Conservation (phyloP, 2,113 vertebrate species). For the Dasyurus viverrinus region DNA sequence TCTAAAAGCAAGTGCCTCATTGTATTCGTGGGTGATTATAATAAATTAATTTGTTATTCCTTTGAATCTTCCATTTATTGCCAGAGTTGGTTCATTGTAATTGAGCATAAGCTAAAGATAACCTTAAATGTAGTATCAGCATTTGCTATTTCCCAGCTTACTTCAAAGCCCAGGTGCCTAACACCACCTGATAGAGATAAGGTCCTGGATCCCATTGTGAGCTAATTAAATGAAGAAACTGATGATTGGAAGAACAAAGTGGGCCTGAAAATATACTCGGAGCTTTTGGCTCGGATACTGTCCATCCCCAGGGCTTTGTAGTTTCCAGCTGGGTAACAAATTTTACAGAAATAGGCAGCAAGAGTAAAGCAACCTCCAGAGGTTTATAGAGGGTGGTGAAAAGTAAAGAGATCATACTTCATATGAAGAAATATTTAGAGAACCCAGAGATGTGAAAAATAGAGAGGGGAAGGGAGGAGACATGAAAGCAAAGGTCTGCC, state of each 20-base stretch:
- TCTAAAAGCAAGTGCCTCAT: background rate
- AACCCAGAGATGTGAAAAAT: background rate
- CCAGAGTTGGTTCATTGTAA: constrained; percentile 48
- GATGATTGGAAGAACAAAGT: constrained; percentile 39
- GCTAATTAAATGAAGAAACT: constrained; percentile 55
- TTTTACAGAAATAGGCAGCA: constrained; percentile 53
- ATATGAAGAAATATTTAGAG: constrained; percentile 15
- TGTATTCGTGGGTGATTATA: background rate
- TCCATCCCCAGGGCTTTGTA: constrained; percentile 42
- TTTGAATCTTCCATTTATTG: constrained; percentile 58
- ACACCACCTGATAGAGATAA: constrained; percentile 36
- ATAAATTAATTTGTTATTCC: constrained; percentile 58
- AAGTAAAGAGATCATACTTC: background rate
- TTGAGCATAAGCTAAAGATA: constrained; percentile 62
- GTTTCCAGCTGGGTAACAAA: constrained; percentile 47
- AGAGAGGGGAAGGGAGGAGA: background rate
- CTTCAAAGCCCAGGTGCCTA: constrained; percentile 14
- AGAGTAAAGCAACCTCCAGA: background rate
- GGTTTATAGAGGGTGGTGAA: background rate
- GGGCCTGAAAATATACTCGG: constrained; percentile 37
- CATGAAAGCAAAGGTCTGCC: background rate
- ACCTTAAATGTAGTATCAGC: constrained; percentile 39
- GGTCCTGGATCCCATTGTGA: background rate
- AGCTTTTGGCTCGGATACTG: constrained; percentile 1
- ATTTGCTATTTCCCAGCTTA: constrained; percentile 60